Evolutionary conservation across 2,113 vertebrate species (phyloP), one percentile per base, ranked within the genome.

Genomic region (Nycticorax nycticorax): DNA sequence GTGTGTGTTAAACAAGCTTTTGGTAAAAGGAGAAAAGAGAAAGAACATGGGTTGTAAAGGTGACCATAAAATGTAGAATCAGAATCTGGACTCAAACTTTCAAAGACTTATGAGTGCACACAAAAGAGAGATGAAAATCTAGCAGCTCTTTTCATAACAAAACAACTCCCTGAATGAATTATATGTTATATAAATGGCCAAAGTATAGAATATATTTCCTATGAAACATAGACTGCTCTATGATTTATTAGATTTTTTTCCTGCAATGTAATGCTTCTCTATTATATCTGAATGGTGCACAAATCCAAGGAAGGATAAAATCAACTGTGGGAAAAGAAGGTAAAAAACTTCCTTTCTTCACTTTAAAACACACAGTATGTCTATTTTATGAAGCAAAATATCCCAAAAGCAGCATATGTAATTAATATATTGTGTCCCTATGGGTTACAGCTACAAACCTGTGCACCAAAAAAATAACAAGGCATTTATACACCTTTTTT

Each of bases 171-270:
- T 93, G 68, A 83, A 85, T 88, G 27, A 93, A 86, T 94, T 78
- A 64, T 53, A 75, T 35, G 62, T 89, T 96, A 74, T 79, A 93
- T 80, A 96, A 97, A 93, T 86, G 57, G 9, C 5, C 64, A 94
- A 93, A 77, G 13, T 66, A 95, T 55, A 85, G 37, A 81, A 75
- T 14, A 91, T 48, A 12, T 95, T 96, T 94, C 39, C 43, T 68
- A 50, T 60, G 62, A 92, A 97, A 95, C 56, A 53, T 50, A 89
- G 35, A 71, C 35, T 5, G 20, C 24, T 83, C 17, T 93, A 52
- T 90, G 67, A 96, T 95, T 97, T 95, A 95, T 96, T 96, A 96
- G 53, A 69, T 20, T 66, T 88, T 88, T 92, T 57, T 43, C 50
- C 41, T 78, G 48, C 76, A 94, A 89, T 37, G 53, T 55, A 81